Percentiles rank a stretch among this genome's conserved stretches.
Evolutionary conservation across 2,797 vertebrate species (phyloP).

Genomic region (Oophaga sylvatica): DNA sequence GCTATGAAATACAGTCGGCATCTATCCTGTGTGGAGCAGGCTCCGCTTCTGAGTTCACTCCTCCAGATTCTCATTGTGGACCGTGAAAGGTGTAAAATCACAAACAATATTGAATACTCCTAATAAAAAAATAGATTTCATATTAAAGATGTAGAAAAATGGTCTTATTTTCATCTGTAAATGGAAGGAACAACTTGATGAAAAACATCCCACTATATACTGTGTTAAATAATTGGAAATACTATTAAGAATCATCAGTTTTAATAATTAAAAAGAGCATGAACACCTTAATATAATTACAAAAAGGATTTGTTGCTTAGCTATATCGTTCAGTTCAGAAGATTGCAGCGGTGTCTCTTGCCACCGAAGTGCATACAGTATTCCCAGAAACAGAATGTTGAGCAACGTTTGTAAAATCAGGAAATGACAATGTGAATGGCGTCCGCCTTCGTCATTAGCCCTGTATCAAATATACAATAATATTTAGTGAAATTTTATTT

Average conservation of each 20-base stretch:
- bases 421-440: background rate
- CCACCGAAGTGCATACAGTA: background rate
- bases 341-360: background rate
- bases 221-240: background rate
- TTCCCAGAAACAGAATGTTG: background rate
- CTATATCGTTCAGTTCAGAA: background rate
- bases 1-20: no score
- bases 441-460: background rate
- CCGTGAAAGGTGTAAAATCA: no score
- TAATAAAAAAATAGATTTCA: no score
- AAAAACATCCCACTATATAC: background rate
- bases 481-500: background rate
- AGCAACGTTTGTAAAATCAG: background rate
- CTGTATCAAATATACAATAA: constrained; percentile 10
- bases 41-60: no score
- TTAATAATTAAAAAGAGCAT: constrained; percentile 8
- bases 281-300: constrained; percentile 22
- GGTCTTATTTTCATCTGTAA: background rate
- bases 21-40: no score
- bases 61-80: no score
- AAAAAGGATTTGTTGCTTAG: constrained; percentile 18
- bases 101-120: no score
- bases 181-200: background rate
- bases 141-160: no score
- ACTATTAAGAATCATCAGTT: background rate